Evolutionary conservation across 2,113 vertebrate species (phyloP), one percentile per base, ranked within the genome.

Genomic region (Oryzias woworae): DNA sequence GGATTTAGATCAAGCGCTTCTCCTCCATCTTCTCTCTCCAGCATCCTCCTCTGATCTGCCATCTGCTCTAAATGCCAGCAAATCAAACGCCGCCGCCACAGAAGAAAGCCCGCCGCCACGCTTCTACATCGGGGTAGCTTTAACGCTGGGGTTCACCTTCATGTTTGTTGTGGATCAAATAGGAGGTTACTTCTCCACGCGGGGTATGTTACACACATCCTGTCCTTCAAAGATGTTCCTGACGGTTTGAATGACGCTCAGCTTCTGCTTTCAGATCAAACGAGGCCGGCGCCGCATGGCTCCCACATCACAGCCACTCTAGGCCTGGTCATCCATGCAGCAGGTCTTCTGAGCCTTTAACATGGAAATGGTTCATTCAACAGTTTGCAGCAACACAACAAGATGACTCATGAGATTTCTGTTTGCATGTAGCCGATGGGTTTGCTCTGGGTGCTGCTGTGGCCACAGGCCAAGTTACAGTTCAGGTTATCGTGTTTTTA

Each of bases 161-260:
- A 94, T 94, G 93, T 94, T 94, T 75, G 69, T 90, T 3, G 90
- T 93, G 17, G 91, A 94, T 72, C 92, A 93, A 81, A 84, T 92
- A 4, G 84, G 79, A 42, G 84, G 70, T 60, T 93, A 91, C 73
- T 78, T 83, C 36, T 90, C 89, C 42, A 72, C 45, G 31, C 83
- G 69, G 0, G 91, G 93, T 76, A 77, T 89, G 84, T 77, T 31
- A 20, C 28, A 36, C 36, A 3, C 36, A 36, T 36, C 36, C 36
- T 10, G 36, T 2, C 10, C 36, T 36, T 36, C 36, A 36, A 10
- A 36, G 36, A 12, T 36, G 36, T 12, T 36, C 36, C 36, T 36
- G 36, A 36, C 8, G 31, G 31, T 10, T 7, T 16, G 4, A 46
- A 61, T 8, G 8, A 1, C 52, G 42, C 71, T 4, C 12, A 2